Base-by-base conservation (phyloP, 2,113 vertebrate species). In the Chaetodon auriga region DNA sequence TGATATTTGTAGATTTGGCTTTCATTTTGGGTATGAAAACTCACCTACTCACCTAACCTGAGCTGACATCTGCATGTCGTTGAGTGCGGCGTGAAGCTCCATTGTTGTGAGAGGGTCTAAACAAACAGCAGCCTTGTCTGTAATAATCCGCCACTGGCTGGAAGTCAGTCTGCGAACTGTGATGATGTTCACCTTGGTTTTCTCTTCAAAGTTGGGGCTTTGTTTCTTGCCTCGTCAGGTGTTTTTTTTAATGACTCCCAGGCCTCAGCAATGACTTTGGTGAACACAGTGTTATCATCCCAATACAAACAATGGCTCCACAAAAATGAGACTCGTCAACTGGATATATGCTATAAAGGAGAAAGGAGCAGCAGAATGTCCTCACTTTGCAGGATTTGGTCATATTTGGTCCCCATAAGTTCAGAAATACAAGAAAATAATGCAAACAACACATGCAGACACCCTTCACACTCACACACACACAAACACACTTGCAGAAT, bases 201-300 rank as follows among this genome's bases (percentile, higher is more conserved):
- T 38, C 51, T 11, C 14, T 25, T 21, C 21, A 0, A 30, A 60
- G 23, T 48, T 23, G 12, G 3, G 58, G 46, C 74, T 55, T 21
- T 64, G 61, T 65, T 63, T 64, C 6, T 64, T 38, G 12, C 55
- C 4, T 8, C 9, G 36, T 57, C 36, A 7, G 38, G 45, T 4
- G 18, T 15, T 58, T n/a, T 35, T 36, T 62, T 12, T n/a, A 5
- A 21, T 41, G 35, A 13, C 41, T 46, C 38, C 16, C 15, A 30
- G 38, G 53, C 38, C 30, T 51, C 58, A 74, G 71, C 71, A 36
- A 10, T 35, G 55, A 48, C 43, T 72, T 35, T 61, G 54, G 51
- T 55, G 36, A 16, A 38, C 11, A 9, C 12, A 18, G 0, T 14
- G 30, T 53, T 15, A 3, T 23, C 45, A 21, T 9, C 41, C 30